phyloP scores from a whole-genome alignment of 2,888 invertebrate genomes.

The Eupeodes latifasciatus region DNA sequence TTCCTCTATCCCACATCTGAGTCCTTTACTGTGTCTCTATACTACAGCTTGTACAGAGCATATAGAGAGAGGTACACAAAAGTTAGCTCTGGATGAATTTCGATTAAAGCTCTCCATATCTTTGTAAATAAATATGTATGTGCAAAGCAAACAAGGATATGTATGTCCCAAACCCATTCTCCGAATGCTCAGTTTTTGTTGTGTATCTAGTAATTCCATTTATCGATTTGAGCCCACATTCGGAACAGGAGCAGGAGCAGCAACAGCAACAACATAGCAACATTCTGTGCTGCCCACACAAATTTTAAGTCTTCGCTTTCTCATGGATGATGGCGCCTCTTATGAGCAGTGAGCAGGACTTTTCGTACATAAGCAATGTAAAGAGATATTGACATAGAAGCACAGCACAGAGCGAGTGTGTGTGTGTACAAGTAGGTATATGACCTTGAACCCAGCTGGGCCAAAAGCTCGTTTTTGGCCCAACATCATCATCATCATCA shows the following conservation, averaged over 20 bases:
- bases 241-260: constrained; percentile 12
- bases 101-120: constrained; percentile 59
- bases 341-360: constrained; percentile 6
- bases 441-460: constrained; percentile 73
- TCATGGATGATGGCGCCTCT: constrained; percentile 42
- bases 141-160: constrained; percentile 42
- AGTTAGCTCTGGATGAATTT: constrained; percentile 39
- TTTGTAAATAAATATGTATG: constrained; percentile 27
- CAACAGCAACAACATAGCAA: constrained; percentile 24
- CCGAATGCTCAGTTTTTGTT: constrained; percentile 11
- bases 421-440: constrained; percentile 13
- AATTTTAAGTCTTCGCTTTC: constrained; percentile 9
- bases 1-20: neutral
- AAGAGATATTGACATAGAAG: constrained; percentile 61
- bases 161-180: neutral
- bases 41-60: too few relatives aligned
- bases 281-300: constrained; percentile 47
- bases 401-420: neutral
- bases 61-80: neutral
- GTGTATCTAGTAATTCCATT: constrained; percentile 33
- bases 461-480: constrained; percentile 52
- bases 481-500: constrained; percentile 14
- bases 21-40: too few relatives aligned
- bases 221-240: constrained; percentile 67
- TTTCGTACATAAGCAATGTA: constrained; percentile 9